phyloP scores from a whole-genome alignment of 2,888 invertebrate genomes.

The Drosophila peninsularis region DNA sequence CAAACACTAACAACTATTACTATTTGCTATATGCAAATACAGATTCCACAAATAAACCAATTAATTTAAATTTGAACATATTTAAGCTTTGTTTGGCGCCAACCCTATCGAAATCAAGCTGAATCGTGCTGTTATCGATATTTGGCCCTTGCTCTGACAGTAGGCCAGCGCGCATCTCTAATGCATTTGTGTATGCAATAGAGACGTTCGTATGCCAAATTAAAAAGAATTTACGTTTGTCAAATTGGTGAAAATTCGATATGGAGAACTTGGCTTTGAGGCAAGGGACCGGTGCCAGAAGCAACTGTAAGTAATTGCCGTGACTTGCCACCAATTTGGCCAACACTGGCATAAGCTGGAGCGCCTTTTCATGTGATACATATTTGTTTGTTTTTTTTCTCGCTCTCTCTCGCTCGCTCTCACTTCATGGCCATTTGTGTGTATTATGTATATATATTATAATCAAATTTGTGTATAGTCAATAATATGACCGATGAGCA shows the following conservation, averaged over 20 bases:
- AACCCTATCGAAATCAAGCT: too few relatives aligned
- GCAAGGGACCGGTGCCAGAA: conserved; percentile 26
- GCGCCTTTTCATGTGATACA: conserved; percentile 11
- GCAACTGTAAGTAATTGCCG: conserved; percentile 41
- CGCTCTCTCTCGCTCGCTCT: conserved; percentile 2
- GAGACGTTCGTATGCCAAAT: conserved; percentile 2
- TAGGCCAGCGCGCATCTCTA: too few relatives aligned
- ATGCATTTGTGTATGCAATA: conserved; percentile 30
- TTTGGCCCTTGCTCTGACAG: too few relatives aligned
- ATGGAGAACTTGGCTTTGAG: conserved; percentile 43
- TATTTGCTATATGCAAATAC: too few relatives aligned
- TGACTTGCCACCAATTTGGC: not conserved
- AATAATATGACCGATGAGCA: conserved; percentile 57
- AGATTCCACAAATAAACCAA: too few relatives aligned
- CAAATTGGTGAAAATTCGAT: not conserved
- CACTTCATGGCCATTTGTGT: conserved; percentile 44
- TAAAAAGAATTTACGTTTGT: conserved; percentile 8
- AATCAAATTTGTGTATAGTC: conserved; percentile 21
- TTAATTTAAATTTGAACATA: too few relatives aligned
- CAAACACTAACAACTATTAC: too few relatives aligned
- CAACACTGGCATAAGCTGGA: not conserved
- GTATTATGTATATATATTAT: conserved; percentile 10
- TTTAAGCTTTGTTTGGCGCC: too few relatives aligned
- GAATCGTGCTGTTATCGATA: too few relatives aligned
- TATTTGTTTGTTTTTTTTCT: conserved; percentile 23